Conservation (phyloP, 2,888 invertebrate genomes). For the Prostheceraeus crozeri region DNA sequence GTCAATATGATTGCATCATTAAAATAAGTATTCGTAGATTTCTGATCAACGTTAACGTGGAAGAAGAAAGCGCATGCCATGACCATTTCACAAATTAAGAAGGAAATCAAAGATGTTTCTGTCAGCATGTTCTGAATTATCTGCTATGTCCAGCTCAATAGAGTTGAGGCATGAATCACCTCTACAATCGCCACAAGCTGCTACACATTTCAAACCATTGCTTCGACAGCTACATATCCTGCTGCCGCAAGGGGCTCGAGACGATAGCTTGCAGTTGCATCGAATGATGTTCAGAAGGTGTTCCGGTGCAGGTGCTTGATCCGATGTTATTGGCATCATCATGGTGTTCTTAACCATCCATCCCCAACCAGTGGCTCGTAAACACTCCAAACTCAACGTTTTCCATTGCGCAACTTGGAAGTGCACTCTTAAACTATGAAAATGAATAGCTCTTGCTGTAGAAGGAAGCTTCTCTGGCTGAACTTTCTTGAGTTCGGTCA, state of each 20-base stretch:
- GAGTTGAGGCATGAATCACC: slow-evolving; percentile 11
- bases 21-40: too few relatives aligned
- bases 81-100: too few relatives aligned
- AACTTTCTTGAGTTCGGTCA: neutral
- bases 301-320: neutral
- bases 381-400: neutral
- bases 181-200: slow-evolving; percentile 15
- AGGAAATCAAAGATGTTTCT: too few relatives aligned
- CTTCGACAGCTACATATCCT: slow-evolving; percentile 6
- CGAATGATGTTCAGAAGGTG: slow-evolving; percentile 10
- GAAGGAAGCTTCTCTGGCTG: neutral
- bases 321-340: neutral
- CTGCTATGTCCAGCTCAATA: too few relatives aligned
- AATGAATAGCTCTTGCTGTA: neutral
- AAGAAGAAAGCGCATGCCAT: too few relatives aligned
- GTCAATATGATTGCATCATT: too few relatives aligned
- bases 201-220: too few relatives aligned
- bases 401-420: neutral
- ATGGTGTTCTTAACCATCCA: too few relatives aligned
- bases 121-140: too few relatives aligned
- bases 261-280: slow-evolving; percentile 16
- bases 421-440: slow-evolving; percentile 3
- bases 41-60: too few relatives aligned
- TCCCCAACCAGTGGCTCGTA: neutral
- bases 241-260: neutral